A percentile compares a stretch with the other conserved stretches of the same genome.
Conservation (phyloP, 2,113 vertebrate genomes). For the Pterocles burchelli region DNA sequence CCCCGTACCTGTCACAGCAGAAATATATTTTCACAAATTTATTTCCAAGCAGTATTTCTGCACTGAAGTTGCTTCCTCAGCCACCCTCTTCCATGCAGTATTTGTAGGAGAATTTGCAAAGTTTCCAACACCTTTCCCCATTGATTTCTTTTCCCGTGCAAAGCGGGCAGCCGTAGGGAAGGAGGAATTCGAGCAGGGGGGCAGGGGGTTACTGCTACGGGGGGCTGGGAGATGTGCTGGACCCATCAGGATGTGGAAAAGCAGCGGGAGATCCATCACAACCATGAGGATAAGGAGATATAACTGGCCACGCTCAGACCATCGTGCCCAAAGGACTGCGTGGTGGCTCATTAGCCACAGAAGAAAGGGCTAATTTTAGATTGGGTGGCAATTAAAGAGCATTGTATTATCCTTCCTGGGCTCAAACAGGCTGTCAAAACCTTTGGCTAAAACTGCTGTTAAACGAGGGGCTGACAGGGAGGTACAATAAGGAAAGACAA, state of each 20-base stretch:
- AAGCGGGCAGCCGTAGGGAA: accelerated
- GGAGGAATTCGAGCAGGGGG: neutral
- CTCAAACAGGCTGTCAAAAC: conserved; percentile 53
- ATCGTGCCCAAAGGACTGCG: neutral
- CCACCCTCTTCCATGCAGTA: neutral
- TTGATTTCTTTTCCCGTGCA: neutral
- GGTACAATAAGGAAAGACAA: conserved; percentile 64
- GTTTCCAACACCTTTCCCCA: neutral
- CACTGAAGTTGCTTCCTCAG: neutral
- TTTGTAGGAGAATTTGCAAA: neutral
- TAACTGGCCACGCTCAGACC: neutral
- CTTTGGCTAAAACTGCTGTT: conserved; percentile 61
- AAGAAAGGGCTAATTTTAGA: conserved; percentile 56
- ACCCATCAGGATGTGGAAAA: neutral
- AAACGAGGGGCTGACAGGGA: conserved; percentile 40
- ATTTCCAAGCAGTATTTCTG: conserved; percentile 1
- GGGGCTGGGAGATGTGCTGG: accelerated
- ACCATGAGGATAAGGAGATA: neutral
- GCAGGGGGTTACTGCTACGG: neutral
- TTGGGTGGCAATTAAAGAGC: conserved; percentile 52
- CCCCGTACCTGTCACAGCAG: neutral
- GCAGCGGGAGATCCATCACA: neutral
- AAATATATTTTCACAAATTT: neutral
- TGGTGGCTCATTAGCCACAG: neutral
- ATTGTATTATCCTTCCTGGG: conserved; percentile 29